These are phyloP conservation scores for Tragelaphus eurycerus DNA, from an alignment of 2,797 vertebrate species.

Conservation along the genomic window DNA sequence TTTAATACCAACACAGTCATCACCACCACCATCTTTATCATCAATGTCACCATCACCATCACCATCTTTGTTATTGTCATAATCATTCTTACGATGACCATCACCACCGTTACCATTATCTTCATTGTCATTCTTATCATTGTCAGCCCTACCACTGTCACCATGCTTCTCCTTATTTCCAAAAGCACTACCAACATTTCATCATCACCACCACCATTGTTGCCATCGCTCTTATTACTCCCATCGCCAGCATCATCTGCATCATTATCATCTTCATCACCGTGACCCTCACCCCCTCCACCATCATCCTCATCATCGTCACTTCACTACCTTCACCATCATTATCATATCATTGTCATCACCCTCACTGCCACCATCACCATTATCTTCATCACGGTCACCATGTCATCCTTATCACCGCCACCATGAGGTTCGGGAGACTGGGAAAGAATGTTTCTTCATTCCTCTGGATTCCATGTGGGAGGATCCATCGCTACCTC, in stretches of 20 bases:
- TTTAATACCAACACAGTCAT: too few species aligned
- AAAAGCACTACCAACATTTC: too few species aligned
- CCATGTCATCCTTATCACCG: fast-evolving
- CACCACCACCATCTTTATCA: fast-evolving
- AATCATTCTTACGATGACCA: background rate
- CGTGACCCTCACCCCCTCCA: background rate
- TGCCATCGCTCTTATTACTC: background rate
- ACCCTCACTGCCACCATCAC: fast-evolving
- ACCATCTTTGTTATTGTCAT: fast-evolving
- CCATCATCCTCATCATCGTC: fast-evolving
- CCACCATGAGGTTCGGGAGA: fast-evolving
- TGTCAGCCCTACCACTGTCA: background rate
- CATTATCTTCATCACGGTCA: fast-evolving
- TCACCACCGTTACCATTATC: background rate
- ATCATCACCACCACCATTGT: fast-evolving
- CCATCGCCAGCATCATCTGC: background rate
- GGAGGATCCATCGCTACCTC: fast-evolving
- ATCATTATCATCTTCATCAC: background rate
- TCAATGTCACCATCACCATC: fast-evolving
- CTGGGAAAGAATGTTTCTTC: fast-evolving
- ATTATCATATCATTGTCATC: background rate
- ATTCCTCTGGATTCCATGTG: background rate
- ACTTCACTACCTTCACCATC: background rate
- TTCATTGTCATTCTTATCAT: too few species aligned
- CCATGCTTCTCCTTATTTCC: background rate